phyloP scores from a whole-genome alignment of 2,888 invertebrate genomes.

The Sphaerophoria rueppellii region DNA sequence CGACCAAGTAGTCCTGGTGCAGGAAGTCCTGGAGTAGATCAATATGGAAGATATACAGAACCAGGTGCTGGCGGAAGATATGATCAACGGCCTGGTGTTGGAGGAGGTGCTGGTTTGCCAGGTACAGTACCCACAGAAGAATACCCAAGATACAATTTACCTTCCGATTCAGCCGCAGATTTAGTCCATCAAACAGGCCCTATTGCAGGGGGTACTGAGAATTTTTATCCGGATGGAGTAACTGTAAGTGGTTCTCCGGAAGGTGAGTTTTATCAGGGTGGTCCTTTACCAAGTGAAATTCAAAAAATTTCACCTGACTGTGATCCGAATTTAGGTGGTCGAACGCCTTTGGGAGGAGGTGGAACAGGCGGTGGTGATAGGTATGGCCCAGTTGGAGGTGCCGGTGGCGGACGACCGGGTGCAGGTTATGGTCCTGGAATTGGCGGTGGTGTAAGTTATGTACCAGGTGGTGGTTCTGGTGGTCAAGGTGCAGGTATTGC shows the following conservation, averaged over 20 bases:
- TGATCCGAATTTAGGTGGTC: slow-evolving; percentile 31
- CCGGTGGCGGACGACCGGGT: background rate
- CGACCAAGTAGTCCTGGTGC: slow-evolving; percentile 21
- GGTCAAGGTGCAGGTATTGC: slow-evolving; percentile 39
- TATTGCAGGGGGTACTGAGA: background rate
- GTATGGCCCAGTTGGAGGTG: slow-evolving; percentile 32
- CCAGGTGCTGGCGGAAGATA: slow-evolving; percentile 34
- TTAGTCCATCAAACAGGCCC: slow-evolving; percentile 7
- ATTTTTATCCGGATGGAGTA: slow-evolving; percentile 20
- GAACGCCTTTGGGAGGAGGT: background rate
- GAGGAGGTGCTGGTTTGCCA: slow-evolving; percentile 41
- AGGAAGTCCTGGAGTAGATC: slow-evolving; percentile 39
- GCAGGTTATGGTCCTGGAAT: slow-evolving; percentile 15
- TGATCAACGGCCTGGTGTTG: slow-evolving; percentile 32
- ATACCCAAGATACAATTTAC: slow-evolving; percentile 17
- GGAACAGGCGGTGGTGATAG: background rate
- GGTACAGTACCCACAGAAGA: slow-evolving; percentile 44
- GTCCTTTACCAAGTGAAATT: slow-evolving; percentile 8
- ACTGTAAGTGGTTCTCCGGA: slow-evolving; percentile 6
- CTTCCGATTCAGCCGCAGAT: slow-evolving; percentile 18
- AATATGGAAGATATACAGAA: slow-evolving; percentile 48
- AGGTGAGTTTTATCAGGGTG: slow-evolving; percentile 33
- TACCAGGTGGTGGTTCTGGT: background rate
- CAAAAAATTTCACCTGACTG: background rate
- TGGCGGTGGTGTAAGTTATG: slow-evolving; percentile 29